Evolutionary conservation across 2,113 vertebrate species (phyloP).

Genomic region (Mobula hypostoma): DNA sequence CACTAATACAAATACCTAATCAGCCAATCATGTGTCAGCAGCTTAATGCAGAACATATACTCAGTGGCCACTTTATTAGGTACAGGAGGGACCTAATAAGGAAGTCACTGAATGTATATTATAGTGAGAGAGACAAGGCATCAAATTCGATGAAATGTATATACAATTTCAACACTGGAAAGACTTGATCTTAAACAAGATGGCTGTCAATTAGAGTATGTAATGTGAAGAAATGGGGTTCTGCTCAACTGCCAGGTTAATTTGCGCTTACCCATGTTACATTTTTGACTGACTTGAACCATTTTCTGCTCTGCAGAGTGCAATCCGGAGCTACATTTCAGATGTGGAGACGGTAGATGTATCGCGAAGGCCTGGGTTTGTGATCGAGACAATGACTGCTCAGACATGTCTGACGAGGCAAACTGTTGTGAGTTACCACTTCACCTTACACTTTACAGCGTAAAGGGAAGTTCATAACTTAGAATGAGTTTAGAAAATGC

Average conservation of each 20-base stretch:
- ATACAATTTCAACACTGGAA: no score
- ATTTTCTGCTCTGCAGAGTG: slow-evolving; percentile 61
- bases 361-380: slow-evolving; percentile 79
- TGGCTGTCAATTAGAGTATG: neutral
- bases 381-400: slow-evolving; percentile 90
- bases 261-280: neutral
- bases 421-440: slow-evolving; percentile 82
- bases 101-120: neutral
- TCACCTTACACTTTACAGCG: neutral
- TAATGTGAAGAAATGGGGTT: neutral
- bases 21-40: no score
- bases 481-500: neutral
- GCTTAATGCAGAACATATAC: no score
- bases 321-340: slow-evolving; percentile 59
- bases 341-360: slow-evolving; percentile 82
- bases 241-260: neutral
- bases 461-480: neutral
- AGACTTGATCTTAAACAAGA: neutral
- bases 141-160: neutral
- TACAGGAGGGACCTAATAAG: no score
- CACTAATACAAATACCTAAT: no score
- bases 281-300: neutral
- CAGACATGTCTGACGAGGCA: slow-evolving; percentile 84
- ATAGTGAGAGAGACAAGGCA: neutral
- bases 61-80: no score